Base-by-base conservation (phyloP, 2,113 vertebrate genomes). In the Chlorocebus sabaeus region DNA sequence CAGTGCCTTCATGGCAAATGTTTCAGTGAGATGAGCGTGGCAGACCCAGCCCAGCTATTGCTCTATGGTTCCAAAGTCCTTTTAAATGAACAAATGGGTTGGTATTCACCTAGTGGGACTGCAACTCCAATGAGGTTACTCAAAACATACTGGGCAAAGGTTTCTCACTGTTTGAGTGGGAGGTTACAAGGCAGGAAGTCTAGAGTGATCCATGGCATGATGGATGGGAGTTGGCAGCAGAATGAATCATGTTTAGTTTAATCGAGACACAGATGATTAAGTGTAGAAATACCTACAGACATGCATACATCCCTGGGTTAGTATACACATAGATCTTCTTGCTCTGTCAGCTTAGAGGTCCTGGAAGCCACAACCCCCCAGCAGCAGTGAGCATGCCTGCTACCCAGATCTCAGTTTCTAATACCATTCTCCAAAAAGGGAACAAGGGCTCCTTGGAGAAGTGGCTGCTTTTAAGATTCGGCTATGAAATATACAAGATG, bases 11-110 rank as follows among this genome's bases (percentile, higher is more conserved):
- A 2, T 50, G 64, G 83, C 82, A 72, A 90, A 55, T 30, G 80
- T 70, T 82, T 64, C 43, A 13, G 6, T 48, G 75, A 73, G 57
- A 78, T 27, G 84, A 45, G 8, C 13, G 2, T 38, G 64, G 32
- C 38, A 43, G 13, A 40, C 50, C 32, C 30, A 88, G 59, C 38
- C 48, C 59, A 59, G 89, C 3, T 67, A 50, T 45, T 8, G 55
- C 70, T 30, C 3, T 57, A 1, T 12, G 48, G 27, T 87, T 95
- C 94, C 90, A 70, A 52, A 45, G 73, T 89, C 57, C 85, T 90
- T 95, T 84, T 52, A 93, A 92, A 73, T 67, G 67, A 85, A 38
- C 93, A 96, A 92, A 92, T 95, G 87, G 45, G 23, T 73, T 94
- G 97, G 72, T 32, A 20, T 14, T 55, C 43, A 40, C 72, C 35